phyloP scores from a whole-genome alignment of 2,888 invertebrate species.

The Drosophila pullipes region DNA sequence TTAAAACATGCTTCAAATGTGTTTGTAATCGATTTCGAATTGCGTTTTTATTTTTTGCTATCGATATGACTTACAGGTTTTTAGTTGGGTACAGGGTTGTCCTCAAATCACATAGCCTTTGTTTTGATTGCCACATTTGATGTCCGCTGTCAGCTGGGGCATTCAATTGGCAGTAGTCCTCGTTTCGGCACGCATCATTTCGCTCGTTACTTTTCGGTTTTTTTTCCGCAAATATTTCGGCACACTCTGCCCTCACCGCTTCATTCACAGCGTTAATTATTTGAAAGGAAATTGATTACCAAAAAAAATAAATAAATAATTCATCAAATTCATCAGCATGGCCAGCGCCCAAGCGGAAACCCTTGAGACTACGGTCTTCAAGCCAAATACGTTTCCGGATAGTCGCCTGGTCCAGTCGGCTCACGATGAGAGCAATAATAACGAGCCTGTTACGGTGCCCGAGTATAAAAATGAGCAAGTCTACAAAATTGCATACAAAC shows the following conservation, averaged over 20 bases:
- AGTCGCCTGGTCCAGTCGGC: slow-evolving; percentile 34
- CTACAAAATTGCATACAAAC: slow-evolving; percentile 58
- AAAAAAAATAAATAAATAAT: neutral
- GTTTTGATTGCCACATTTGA: slow-evolving; percentile 17
- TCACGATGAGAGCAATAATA: slow-evolving; percentile 17
- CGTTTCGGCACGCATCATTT: slow-evolving; percentile 61
- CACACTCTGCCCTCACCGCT: slow-evolving; percentile 49
- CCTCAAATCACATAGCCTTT: slow-evolving; percentile 2
- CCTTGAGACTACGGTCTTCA: slow-evolving; percentile 41
- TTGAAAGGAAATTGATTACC: neutral
- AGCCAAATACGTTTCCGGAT: slow-evolving; percentile 41
- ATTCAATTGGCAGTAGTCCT: slow-evolving; percentile 50
- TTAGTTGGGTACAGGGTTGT: neutral
- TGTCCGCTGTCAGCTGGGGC: neutral
- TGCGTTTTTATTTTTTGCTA: neutral
- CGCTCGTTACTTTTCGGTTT: slow-evolving; percentile 63
- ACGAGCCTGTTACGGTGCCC: slow-evolving; percentile 11
- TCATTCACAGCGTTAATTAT: slow-evolving; percentile 26
- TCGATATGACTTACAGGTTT: neutral
- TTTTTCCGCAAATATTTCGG: slow-evolving; percentile 50
- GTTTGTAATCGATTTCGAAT: neutral
- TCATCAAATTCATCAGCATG: slow-evolving; percentile 35
- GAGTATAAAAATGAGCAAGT: slow-evolving; percentile 34
- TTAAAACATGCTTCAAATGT: slow-evolving; percentile 9
- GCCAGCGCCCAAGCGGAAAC: slow-evolving; percentile 50